These are phyloP conservation scores for Notothenia rossii DNA, from an alignment of 2,113 vertebrate genomes.

Conservation along the genomic window DNA sequence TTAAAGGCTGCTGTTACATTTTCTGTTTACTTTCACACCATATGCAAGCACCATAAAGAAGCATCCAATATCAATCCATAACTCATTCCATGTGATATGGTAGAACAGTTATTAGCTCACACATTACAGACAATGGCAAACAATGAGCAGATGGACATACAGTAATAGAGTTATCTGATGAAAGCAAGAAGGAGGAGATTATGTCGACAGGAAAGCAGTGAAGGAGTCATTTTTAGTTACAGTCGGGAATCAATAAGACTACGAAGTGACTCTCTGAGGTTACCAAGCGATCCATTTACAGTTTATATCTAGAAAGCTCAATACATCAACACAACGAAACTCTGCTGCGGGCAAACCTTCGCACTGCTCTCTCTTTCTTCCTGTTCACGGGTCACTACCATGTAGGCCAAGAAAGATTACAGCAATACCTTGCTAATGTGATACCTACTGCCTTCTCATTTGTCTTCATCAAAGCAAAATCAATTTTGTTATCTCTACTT, in stretches of 20 bases:
- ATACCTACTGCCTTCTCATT: not conserved
- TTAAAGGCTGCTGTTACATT: slow-evolving; percentile 16
- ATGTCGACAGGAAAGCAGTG: slow-evolving; percentile 16
- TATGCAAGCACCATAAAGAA: slow-evolving; percentile 26
- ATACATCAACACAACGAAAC: slow-evolving; percentile 35
- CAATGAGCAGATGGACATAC: slow-evolving; percentile 22
- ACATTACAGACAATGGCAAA: slow-evolving; percentile 12
- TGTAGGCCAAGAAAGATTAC: not conserved
- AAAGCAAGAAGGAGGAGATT: not conserved
- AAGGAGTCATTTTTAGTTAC: slow-evolving; percentile 22
- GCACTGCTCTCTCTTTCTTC: not conserved
- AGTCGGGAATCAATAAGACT: slow-evolving; percentile 43
- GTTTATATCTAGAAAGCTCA: slow-evolving; percentile 21
- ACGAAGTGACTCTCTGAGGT: slow-evolving; percentile 37
- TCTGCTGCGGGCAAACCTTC: slow-evolving; percentile 1
- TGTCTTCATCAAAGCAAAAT: not conserved
- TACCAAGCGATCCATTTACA: slow-evolving; percentile 37
- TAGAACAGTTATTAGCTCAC: slow-evolving; percentile 32
- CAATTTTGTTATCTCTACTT: not conserved
- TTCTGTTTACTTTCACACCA: slow-evolving; percentile 50
- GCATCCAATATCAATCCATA: slow-evolving; percentile 61
- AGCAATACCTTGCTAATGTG: not conserved
- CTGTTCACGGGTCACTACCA: slow-evolving; percentile 1
- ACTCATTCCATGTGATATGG: slow-evolving; percentile 44
- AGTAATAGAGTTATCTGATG: not conserved